Base-by-base conservation (phyloP, 2,888 invertebrate genomes). In the Acrocera orbiculus region DNA sequence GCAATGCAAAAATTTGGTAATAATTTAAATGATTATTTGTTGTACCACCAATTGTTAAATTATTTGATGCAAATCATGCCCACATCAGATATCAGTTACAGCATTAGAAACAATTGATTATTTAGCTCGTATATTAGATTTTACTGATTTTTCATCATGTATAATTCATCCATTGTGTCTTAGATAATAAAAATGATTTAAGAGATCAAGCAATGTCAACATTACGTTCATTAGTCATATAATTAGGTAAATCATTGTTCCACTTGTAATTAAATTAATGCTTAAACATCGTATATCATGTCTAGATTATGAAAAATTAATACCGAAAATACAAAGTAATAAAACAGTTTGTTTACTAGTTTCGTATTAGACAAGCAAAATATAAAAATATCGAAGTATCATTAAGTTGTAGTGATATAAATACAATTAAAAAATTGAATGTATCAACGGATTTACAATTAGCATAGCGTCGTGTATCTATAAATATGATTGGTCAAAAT, bases 401-500 rank as follows among this genome's bases (percentile, higher is more conserved):
- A 46, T 53, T 71, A 2, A 65, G 69, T 4, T 67, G 75, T 8
- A 68, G 70, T 10, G 76, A 81, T 33, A 74, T 75, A 0, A 71
- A 76, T 7, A 73, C 77, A 8, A 80, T 80, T 27, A 82, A 83
- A 49, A 73, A 81, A 52, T 60, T 89, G 35, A 80, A 78, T 49
- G 85, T 90, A 9, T 81, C 82, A 5, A 70, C 74, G 16, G 86
- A 83, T 54, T 63, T 95, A 27, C 85, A 89, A 53, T 70, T 81
- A 46, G 85, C 87, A 0, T 89, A 92, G 85, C 70, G 89, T 34
- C 69, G 90, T 39, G 90, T 93, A 1, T 92, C 92, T 1, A 92
- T 2, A 92, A 92, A 56, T 96, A 98, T 48, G 98, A 98, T 60
- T 98, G 98, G 98, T 66, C 93, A 29, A 95, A 96, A 56, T 98